These are phyloP conservation scores for Scleropages formosus DNA, from an alignment of 2,797 vertebrate species.

Conservation along the genomic window DNA sequence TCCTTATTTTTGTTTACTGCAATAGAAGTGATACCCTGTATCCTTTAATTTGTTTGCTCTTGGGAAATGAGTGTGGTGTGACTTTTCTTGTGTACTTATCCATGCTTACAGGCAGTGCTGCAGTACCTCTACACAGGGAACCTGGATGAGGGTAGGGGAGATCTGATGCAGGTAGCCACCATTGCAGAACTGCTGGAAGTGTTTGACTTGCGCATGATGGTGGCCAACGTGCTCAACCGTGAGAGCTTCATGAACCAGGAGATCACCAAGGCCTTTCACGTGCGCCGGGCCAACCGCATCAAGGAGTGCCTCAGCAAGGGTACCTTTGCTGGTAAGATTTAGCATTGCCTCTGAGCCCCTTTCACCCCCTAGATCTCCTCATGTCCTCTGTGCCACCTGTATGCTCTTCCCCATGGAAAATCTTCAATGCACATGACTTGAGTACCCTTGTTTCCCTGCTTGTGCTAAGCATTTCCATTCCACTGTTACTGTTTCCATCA, in stretches of 20 bases:
- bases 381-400: neutral
- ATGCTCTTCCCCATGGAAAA: neutral
- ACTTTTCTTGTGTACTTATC: neutral
- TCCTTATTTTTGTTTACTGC: neutral
- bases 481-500: neutral
- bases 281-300: constrained; percentile 68
- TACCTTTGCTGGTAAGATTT: constrained; percentile 55
- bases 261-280: constrained; percentile 73
- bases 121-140: constrained; percentile 66
- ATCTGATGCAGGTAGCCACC: constrained; percentile 65
- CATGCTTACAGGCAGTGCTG: constrained; percentile 50
- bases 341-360: neutral
- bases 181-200: constrained; percentile 70
- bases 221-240: constrained; percentile 70
- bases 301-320: constrained; percentile 68
- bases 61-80: neutral
- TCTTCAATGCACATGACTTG: neutral
- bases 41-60: neutral
- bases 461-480: neutral
- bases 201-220: constrained; percentile 74
- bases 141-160: constrained; percentile 52
- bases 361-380: neutral
- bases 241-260: constrained; percentile 75
- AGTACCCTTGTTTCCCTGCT: neutral
- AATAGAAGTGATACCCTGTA: too few species aligned